Evolutionary conservation across 2,888 invertebrate genomes (phyloP), one percentile per base, ranked within the genome.

Genomic region (Drosophila prostipennis): DNA sequence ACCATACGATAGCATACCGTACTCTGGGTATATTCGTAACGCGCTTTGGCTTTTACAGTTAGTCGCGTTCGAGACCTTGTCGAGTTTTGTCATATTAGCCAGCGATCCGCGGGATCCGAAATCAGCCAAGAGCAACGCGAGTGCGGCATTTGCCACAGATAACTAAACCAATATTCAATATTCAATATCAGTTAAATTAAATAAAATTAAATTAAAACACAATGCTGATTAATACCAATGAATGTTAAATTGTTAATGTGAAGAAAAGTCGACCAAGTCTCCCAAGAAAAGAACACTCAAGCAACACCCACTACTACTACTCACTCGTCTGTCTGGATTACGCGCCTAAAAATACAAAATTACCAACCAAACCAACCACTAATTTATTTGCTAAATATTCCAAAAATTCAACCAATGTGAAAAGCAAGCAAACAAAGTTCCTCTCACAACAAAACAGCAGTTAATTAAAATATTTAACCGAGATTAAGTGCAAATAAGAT

Each of bases 41-140:
- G 89, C 90, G 91, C 90, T 89, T 79, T 82, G 87, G 87, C 90
- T 84, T 90, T 91, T 91, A 91, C 92, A 91, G 92, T 91, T 91
- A 91, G 92, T 92, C 91, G 91, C 91, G 89, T 92, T 91, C 90
- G 90, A 91, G 92, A 91, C 92, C 91, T 91, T 92, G 91, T 91
- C 91, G 91, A 92, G 91, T 91, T 91, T 91, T 92, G 92, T 91
- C 91, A 91, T 91, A 89, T 91, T 91, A 85, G 85, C 80, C 79
- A 79, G 72, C 75, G 74, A 76, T 79, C 72, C 63, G 63, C 53
- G 54, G 45, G 70, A 68, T 56, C 69, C 43, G 32, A 77, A 72
- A 54, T 73, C 57, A 54, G 56, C 56, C 59, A 60, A 51, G 72
- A 73, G 69, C 53, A 48, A 52, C 37, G 55, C 74, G 74, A 51